A percentile compares a stretch with the other conserved stretches of the same genome.
Evolutionary conservation across 1,140 invertebrate genomes (phyloP).

Genomic region (Cotesia typhae): DNA sequence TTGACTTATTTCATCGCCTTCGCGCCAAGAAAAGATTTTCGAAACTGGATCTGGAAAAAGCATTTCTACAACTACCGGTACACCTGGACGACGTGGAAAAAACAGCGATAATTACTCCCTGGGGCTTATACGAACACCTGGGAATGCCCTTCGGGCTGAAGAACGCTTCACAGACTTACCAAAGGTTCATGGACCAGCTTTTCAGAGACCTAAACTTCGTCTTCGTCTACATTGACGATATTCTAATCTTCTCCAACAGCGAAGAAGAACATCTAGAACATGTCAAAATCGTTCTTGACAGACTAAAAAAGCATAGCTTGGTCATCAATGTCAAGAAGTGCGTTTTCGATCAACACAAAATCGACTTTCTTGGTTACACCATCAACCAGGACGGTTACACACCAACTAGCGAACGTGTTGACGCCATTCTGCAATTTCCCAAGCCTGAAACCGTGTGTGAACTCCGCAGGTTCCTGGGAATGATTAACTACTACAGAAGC

Average conservation of each 20-base stretch:
- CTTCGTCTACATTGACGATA: constrained; percentile 33
- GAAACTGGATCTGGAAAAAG: constrained; percentile 55
- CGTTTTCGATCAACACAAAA: too few relatives aligned
- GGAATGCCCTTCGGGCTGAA: constrained; percentile 54
- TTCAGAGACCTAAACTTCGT: constrained; percentile 29
- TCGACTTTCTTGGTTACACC: too few relatives aligned
- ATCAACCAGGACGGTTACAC: constrained; percentile 49
- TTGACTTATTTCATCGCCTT: constrained; percentile 53
- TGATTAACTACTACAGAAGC: too few relatives aligned
- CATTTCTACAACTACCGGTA: constrained; percentile 61
- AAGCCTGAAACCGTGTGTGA: too few relatives aligned
- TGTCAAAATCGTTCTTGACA: constrained; percentile 2
- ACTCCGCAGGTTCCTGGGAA: too few relatives aligned
- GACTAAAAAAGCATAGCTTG: background rate
- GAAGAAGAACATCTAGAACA: constrained; percentile 34
- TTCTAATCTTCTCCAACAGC: constrained; percentile 25
- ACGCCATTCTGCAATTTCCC: constrained; percentile 17
- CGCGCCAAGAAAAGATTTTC: constrained; percentile 49
- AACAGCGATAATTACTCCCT: constrained; percentile 52
- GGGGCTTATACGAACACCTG: constrained; percentile 40
- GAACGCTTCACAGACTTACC: constrained; percentile 40
- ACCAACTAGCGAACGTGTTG: constrained; percentile 41
- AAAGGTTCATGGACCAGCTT: constrained; percentile 38
- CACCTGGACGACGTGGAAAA: constrained; percentile 46
- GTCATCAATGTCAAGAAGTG: background rate